Percentiles rank a stretch among this genome's conserved stretches.
These are phyloP conservation scores for Ptychadena robeensis DNA, from an alignment of 2,797 vertebrate species.

Conservation along the genomic window DNA sequence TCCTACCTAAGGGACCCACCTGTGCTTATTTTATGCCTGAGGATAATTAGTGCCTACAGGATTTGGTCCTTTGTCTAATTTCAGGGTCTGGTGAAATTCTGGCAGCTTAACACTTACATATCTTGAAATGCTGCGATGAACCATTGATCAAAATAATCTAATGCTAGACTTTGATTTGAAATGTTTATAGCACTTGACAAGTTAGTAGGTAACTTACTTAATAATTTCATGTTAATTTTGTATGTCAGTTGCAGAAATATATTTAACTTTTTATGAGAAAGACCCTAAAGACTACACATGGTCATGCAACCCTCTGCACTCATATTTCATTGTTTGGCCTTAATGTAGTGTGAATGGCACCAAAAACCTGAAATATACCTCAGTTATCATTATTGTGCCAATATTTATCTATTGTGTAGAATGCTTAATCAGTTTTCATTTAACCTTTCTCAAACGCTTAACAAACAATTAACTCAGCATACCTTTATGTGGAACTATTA, in stretches of 20 bases:
- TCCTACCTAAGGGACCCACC: conserved; percentile 63
- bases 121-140: neutral
- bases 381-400: neutral
- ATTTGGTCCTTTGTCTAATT: neutral
- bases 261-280: neutral
- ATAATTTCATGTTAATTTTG: neutral
- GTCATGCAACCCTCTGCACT: too few relatives aligned
- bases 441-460: too few relatives aligned
- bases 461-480: neutral
- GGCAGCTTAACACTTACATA: neutral
- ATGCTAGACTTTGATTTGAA: too few relatives aligned
- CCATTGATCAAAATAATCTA: neutral
- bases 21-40: conserved; percentile 63
- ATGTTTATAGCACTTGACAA: neutral
- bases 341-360: too few relatives aligned
- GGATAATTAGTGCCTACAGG: conserved; percentile 21
- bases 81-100: neutral
- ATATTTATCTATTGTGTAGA: neutral
- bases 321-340: too few relatives aligned
- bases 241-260: neutral
- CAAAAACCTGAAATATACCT: too few relatives aligned
- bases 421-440: too few relatives aligned
- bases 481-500: neutral
- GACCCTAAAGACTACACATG: too few relatives aligned
- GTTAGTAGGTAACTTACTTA: neutral